Percentiles rank a stretch among this genome's conserved stretches.
Conservation (phyloP, 2,797 vertebrate genomes). For the Margarornis squamiger region DNA sequence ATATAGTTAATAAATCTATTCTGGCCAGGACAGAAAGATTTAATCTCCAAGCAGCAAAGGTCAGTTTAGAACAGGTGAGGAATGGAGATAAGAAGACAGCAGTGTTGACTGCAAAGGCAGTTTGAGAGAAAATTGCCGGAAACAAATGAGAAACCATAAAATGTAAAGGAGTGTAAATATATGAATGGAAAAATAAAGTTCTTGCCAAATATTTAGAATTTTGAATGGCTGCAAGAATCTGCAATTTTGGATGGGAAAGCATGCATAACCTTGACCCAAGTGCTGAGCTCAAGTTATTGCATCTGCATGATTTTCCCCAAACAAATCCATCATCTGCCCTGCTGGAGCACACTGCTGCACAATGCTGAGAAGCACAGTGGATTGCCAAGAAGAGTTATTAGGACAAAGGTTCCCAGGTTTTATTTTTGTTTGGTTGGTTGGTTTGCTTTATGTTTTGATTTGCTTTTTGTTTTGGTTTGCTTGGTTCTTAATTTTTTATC, state of each 20-base stretch:
- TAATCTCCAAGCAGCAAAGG: constrained; percentile 40
- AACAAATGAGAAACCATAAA: constrained; percentile 12
- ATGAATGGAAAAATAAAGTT: background rate
- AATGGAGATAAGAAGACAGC: constrained; percentile 1
- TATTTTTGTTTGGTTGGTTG: background rate
- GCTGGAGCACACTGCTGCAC: background rate
- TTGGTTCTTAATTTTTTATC: background rate
- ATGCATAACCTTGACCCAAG: background rate
- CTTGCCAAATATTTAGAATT: background rate
- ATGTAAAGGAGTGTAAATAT: background rate
- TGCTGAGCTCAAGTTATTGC: background rate
- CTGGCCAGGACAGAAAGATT: constrained; percentile 2
- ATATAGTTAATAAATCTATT: constrained; percentile 10
- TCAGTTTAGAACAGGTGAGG: constrained; percentile 10
- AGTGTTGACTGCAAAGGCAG: background rate
- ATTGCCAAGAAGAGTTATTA: background rate
- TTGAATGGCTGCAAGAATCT: background rate
- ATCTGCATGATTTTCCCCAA: background rate
- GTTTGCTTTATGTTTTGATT: no score
- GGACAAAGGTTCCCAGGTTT: background rate
- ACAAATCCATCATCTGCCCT: constrained; percentile 23
- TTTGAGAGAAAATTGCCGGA: constrained; percentile 4
- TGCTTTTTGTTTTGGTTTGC: no score
- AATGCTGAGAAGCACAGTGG: background rate
- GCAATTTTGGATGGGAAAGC: background rate